Evolutionary conservation across 2,113 vertebrate genomes (phyloP), one percentile per base, ranked within the genome.

Genomic region (Neogobius melanostomus): DNA sequence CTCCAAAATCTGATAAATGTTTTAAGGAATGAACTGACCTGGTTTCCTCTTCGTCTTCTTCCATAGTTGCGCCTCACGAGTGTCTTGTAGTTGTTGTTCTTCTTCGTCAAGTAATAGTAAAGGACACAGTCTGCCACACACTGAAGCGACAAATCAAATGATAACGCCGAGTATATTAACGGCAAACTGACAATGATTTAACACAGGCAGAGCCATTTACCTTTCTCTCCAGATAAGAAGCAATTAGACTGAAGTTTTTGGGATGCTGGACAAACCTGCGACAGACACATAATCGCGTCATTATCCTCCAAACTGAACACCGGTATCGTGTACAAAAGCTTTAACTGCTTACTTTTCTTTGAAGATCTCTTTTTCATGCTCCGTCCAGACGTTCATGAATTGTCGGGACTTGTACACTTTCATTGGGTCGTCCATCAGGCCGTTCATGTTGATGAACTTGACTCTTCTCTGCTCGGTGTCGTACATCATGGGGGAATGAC

Each of bases 401-500:
- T 98, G 96, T n/a, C 98, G 93, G 53, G 98, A 94, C 90, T 98
- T 99, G 93, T 98, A 97, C 82, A 98, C 93, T 74, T 96, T 99
- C 97, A 99, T 99, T 11, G 98, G 95, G 85, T 99, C 98, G 6
- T 98, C 97, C 96, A 98, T 98, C 71, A 98, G 93, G 5, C 97
- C 98, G 5, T 99, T 99, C 96, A 98, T 97, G 85, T 99, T 99
- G 83, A 99, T 97, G 66, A 99, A 99, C 85, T 96, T 98, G 77
- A 99, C 98, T n/a, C 97, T 88, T 81, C 97, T 91, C 84, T 99
- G 97, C 68, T 99, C 98, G 0, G 95, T 92, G 86, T 99, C 98
- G 11, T 95, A 99, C 98, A 99, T 99, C 97, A 99, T 99, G 75
- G 98, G 98, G 98, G 98, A 80, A 99, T 99, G 85, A 99, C 98